phyloP scores from a whole-genome alignment of 2,888 invertebrate genomes.

The Unio pictorum region DNA sequence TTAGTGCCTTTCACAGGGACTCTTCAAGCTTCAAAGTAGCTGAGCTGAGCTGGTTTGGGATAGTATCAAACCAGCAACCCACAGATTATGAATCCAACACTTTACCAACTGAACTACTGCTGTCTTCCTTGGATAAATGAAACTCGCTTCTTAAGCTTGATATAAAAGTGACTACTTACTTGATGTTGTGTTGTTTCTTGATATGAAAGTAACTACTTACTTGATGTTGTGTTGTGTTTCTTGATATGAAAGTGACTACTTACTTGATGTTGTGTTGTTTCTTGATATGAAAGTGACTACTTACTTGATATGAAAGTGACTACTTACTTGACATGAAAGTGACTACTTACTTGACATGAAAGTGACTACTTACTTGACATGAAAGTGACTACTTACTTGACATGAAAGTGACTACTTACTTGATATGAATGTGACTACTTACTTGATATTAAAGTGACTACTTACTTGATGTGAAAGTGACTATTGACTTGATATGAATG shows the following conservation, averaged over 20 bases:
- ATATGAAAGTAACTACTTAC: constrained; percentile 23
- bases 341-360: constrained; percentile 34
- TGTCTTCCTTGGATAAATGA: too few species aligned
- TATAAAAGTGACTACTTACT: constrained; percentile 26
- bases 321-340: constrained; percentile 34
- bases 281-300: not conserved
- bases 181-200: constrained; percentile 43
- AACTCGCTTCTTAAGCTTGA: too few species aligned
- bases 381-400: constrained; percentile 34
- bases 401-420: constrained; percentile 33
- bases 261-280: constrained; percentile 53
- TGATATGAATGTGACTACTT: constrained; percentile 16
- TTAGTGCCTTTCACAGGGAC: too few species aligned
- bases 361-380: constrained; percentile 34
- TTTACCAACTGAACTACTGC: too few species aligned
- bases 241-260: not conserved
- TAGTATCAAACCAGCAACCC: too few species aligned
- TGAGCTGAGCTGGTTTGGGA: too few species aligned
- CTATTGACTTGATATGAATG: constrained; percentile 34
- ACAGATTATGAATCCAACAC: too few species aligned
- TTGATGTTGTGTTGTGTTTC: constrained; percentile 57
- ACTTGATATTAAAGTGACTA: constrained; percentile 27
- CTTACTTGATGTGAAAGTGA: constrained; percentile 38
- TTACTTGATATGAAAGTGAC: constrained; percentile 30
- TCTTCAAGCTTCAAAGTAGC: too few species aligned